Evolutionary conservation across 1,140 invertebrate genomes (phyloP), one percentile per base, ranked within the genome.

Genomic region (Choristoneura fumiferana): DNA sequence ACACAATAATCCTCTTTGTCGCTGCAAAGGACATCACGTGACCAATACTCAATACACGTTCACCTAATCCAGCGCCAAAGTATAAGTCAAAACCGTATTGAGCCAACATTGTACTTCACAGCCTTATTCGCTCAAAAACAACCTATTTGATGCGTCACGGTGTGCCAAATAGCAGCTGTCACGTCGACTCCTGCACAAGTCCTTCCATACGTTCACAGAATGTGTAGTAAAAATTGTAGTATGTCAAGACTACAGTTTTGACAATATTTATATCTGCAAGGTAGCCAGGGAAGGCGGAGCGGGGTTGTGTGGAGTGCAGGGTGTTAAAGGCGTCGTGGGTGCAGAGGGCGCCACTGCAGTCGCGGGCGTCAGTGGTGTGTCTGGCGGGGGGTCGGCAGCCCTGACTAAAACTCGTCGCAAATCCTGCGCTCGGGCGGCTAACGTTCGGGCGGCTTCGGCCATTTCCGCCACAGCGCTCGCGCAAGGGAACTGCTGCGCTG

Each of bases 381-480:
- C 69, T 0, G 81, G 81, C 0, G 77, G 81, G 0, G 83, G 83
- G 36, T 88, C 83, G 0, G 83, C 83, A 0, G 85, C 83, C 22
- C 79, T 65, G 5, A 84, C 71, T 9, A 86, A 17, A 5, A 76
- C 72, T 9, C 82, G 60, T 0, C 83, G 67, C 9, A 88, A 52
- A 1, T 88, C 85, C n/a, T 76, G 73, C 1, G 82, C 85, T 0
- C 83, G 62, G 0, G 70, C 73, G 0, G 84, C 76, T 12, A 88
- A 56, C 6, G 66, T 67, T 14, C 77, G 64, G 13, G 98, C 94
- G 8, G 95, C 93, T 81, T 98, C 96, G 0, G 98, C 96, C 97
- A 98, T 98, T 63, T 96, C 96, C 67, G 97, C 96, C 0, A 98
- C 96, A 0, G 96, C 96, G 13, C 92, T 92, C 0, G 97, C 96